A percentile compares a stretch with the other conserved stretches of the same genome.
These are phyloP conservation scores for Pitta sordida DNA, from an alignment of 2,113 vertebrate species.

Conservation along the genomic window DNA sequence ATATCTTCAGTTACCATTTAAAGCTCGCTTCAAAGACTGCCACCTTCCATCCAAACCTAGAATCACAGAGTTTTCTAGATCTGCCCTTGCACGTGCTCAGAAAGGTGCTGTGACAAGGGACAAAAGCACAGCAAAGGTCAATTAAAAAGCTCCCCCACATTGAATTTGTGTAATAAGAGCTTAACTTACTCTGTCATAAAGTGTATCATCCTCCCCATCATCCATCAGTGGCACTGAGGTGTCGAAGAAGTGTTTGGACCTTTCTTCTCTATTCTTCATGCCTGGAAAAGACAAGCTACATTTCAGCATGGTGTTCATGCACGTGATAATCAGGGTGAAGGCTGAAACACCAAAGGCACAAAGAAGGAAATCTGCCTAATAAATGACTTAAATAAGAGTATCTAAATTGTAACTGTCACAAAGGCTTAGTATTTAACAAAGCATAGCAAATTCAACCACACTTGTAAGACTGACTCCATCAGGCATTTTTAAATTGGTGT, in stretches of 20 bases:
- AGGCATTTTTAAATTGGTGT: not conserved
- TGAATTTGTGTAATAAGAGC: not conserved
- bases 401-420: not conserved
- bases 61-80: not conserved
- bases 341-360: not conserved
- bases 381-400: not conserved
- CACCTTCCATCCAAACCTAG: not conserved
- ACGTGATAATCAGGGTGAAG: not conserved
- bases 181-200: slow-evolving; percentile 85
- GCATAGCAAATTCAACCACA: not conserved
- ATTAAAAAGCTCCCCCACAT: not conserved
- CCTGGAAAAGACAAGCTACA: slow-evolving; percentile 69
- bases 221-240: slow-evolving; percentile 92
- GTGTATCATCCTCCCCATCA: slow-evolving; percentile 86
- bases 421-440: not conserved
- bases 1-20: not conserved
- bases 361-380: not conserved
- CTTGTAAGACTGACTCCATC: not conserved
- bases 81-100: not conserved
- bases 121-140: not conserved
- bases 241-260: slow-evolving; percentile 96
- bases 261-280: slow-evolving; percentile 97
- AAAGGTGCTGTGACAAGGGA: not conserved
- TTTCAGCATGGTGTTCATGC: not conserved
- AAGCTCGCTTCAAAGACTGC: not conserved